Percentiles rank a stretch among this genome's conserved stretches.
Evolutionary conservation across 2,797 vertebrate genomes (phyloP).

Genomic region (Microcaecilia unicolor): DNA sequence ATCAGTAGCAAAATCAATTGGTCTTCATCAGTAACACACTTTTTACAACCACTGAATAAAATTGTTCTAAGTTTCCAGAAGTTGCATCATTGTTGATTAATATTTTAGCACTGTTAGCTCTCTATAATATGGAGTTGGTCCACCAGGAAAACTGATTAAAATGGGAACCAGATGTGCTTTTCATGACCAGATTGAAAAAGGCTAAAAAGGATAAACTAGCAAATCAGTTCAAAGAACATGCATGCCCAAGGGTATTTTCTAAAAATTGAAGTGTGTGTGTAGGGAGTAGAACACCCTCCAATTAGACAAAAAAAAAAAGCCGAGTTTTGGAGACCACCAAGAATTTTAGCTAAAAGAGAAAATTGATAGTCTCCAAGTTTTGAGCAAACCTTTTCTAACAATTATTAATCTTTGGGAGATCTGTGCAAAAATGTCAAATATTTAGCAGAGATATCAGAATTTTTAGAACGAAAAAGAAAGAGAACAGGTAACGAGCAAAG

Average conservation of each 20-base stretch:
- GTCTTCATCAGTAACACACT: conserved; percentile 39
- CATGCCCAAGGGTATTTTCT: conserved; percentile 19
- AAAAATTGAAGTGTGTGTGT: conserved; percentile 7
- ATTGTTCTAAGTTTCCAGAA: conserved; percentile 51
- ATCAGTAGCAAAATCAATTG: conserved; percentile 35
- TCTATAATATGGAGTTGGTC: conserved; percentile 58
- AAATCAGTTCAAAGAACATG: conserved; percentile 52
- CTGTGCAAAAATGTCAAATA: too few species aligned
- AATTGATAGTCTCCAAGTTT: too few species aligned
- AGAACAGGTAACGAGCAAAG: too few species aligned
- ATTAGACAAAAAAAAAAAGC: neutral
- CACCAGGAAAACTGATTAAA: conserved; percentile 58
- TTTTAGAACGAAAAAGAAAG: too few species aligned
- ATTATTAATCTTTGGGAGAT: too few species aligned
- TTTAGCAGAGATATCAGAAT: too few species aligned
- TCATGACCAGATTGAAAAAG: conserved; percentile 46
- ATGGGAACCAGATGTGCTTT: conserved; percentile 64
- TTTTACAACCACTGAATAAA: conserved; percentile 49
- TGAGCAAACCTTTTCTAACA: too few species aligned
- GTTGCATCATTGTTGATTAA: conserved; percentile 57
- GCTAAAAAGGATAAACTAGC: conserved; percentile 44
- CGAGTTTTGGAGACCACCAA: conserved; percentile 14
- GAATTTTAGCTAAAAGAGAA: conserved; percentile 13
- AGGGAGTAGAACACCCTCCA: neutral
- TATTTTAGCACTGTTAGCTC: conserved; percentile 58